Percentiles rank a stretch among this genome's conserved stretches.
Conservation (phyloP, 1,140 invertebrate genomes). For the Drosophila sechellia region DNA sequence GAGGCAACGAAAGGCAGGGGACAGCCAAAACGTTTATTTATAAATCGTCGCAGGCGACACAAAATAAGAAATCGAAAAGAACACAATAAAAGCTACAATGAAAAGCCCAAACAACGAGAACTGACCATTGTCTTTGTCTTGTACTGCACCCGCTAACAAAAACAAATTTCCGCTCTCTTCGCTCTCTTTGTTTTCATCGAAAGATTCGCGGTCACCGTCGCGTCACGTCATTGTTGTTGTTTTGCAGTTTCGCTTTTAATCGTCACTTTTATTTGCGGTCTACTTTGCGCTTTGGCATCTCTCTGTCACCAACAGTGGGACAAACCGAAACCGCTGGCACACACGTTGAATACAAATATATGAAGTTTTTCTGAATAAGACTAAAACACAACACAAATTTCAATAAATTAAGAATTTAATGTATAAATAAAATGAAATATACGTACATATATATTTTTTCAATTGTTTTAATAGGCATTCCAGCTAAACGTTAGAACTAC, state of each 20-base stretch:
- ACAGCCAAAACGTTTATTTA: constrained; percentile 31
- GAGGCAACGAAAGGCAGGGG: constrained; percentile 6
- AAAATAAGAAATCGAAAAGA: constrained; percentile 37
- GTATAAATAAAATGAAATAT: no score
- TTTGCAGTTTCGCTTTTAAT: constrained; percentile 67
- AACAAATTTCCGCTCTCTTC: constrained; percentile 9
- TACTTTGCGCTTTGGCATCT: constrained; percentile 40
- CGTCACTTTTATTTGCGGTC: constrained; percentile 74
- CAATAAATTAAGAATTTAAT: no score
- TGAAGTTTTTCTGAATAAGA: no score
- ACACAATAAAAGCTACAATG: constrained; percentile 17
- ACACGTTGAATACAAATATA: not conserved
- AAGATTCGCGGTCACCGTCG: constrained; percentile 3
- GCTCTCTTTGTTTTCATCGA: constrained; percentile 53
- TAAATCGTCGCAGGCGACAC: constrained; percentile 11
- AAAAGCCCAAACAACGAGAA: constrained; percentile 11
- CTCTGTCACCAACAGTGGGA: constrained; percentile 43
- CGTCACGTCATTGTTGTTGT: constrained; percentile 18
- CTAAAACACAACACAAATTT: no score
- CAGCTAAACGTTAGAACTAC: no score
- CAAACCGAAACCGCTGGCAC: not conserved
- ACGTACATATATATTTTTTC: no score
- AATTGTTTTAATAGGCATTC: no score
- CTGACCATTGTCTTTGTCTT: constrained; percentile 20
- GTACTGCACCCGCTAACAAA: constrained; percentile 1